Evolutionary conservation across 2,888 invertebrate genomes (phyloP), one percentile per base, ranked within the genome.

Genomic region (Eretmocerus hayati): DNA sequence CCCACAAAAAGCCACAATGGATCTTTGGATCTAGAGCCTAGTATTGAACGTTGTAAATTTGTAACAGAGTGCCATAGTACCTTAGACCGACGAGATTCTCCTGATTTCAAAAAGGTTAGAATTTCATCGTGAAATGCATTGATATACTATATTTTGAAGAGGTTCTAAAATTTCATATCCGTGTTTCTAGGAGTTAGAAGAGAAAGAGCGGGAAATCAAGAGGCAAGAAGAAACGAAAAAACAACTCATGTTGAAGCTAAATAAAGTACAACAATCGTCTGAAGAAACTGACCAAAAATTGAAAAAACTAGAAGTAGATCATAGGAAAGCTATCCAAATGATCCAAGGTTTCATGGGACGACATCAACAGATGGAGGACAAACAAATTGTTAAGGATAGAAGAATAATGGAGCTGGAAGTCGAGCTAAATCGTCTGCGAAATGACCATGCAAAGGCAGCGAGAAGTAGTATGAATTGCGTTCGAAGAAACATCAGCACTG

Each of bases 271-370:
- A 44, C 64, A 67, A 43, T 55, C 60, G 0, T 52, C 53, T 0
- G 62, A 67, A 9, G 52, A 53, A 3, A 58, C 55, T 3, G 64
- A 68, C 6, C 56, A 62, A 9, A 66, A 63, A 59, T 60, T 77
- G 41, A 68, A 73, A 18, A 75, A 73, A 54, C 60, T 80, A n/a
- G 75, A 76, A 36, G 65, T 65, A 13, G 79, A 80, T 55, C 74
- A 79, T 56, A 71, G 73, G 36, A 80, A 79, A 59, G 78, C 79
- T 3, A 64, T 78, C 38, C 75, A 76, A 59, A 75, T 77, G 73
- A 78, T 80, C 42, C 78, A 80, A 66, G 76, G 74, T 23, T 77
- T 77, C 54, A 74, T 77, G 73, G 74, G 76, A 51, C 76, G 76
- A 57, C 77, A 77, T 57, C 74, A 77, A 53, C 75, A 77, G 54